A percentile compares a stretch with the other conserved stretches of the same genome.
Conservation (phyloP, 1,140 invertebrate species). For the Rhagoletis zephyria region DNA sequence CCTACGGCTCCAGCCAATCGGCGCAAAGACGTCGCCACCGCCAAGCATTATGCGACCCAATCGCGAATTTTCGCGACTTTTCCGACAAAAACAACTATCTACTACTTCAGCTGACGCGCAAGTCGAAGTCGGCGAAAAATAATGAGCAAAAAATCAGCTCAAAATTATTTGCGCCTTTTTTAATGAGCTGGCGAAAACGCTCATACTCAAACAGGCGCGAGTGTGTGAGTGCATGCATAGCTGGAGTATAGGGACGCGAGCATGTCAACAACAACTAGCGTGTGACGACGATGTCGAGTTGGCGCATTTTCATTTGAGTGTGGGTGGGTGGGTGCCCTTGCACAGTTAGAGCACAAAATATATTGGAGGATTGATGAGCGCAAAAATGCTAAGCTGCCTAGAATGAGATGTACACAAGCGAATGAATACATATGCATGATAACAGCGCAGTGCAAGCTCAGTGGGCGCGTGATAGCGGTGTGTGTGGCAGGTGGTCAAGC, state of each 20-base stretch:
- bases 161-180: slow-evolving; percentile 50
- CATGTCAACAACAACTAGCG: background rate
- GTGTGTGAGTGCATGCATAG: background rate
- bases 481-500: no score
- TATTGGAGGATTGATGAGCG: slow-evolving; percentile 4
- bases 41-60: slow-evolving; percentile 26
- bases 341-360: background rate
- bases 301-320: background rate
- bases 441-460: background rate
- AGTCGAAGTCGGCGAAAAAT: slow-evolving; percentile 36
- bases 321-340: slow-evolving; percentile 19
- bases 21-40: slow-evolving; percentile 27
- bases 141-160: slow-evolving; percentile 48
- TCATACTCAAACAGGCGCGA: background rate
- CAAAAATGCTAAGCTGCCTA: slow-evolving; percentile 30
- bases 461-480: background rate
- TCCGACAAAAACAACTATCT: background rate
- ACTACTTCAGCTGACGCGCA: background rate
- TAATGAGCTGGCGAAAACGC: slow-evolving; percentile 42
- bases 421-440: no score
- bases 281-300: background rate
- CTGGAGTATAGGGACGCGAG: background rate
- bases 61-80: slow-evolving; percentile 50
- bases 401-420: background rate
- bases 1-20: slow-evolving; percentile 44